Evolutionary conservation across 2,888 invertebrate genomes (phyloP).

Genomic region (Tortricodes alternella): DNA sequence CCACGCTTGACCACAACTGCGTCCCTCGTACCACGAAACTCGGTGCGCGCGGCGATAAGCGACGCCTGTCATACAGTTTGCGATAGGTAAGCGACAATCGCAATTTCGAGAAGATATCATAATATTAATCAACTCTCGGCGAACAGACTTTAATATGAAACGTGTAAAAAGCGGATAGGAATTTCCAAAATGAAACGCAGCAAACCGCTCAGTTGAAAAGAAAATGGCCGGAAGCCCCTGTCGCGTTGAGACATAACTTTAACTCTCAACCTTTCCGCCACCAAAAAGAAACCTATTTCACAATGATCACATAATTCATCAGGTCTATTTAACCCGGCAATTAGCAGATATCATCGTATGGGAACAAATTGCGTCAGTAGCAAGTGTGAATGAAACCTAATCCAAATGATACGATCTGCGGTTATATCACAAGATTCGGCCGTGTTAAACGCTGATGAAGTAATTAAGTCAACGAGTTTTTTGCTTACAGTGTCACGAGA

Average conservation of each 20-base stretch:
- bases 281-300: slow-evolving; percentile 25
- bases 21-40: too few species aligned
- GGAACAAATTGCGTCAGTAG: slow-evolving; percentile 56
- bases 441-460: slow-evolving; percentile 36
- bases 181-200: too few species aligned
- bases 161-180: too few species aligned
- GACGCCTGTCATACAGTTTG: too few species aligned
- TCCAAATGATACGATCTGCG: slow-evolving; percentile 46
- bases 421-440: slow-evolving; percentile 40
- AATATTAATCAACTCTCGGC: too few species aligned
- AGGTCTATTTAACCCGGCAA: slow-evolving; percentile 28
- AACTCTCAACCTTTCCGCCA: not conserved
- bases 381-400: slow-evolving; percentile 65
- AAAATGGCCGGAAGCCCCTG: not conserved
- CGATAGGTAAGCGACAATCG: too few species aligned
- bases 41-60: too few species aligned
- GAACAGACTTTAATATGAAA: too few species aligned
- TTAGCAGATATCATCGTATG: slow-evolving; percentile 45
- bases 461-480: slow-evolving; percentile 36
- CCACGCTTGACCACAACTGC: too few species aligned
- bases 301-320: slow-evolving; percentile 29
- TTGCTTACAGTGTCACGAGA: slow-evolving; percentile 8
- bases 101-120: too few species aligned
- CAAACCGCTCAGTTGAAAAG: too few species aligned
- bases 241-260: not conserved